A percentile compares a stretch with the other conserved stretches of the same genome.
phyloP scores from a whole-genome alignment of 1,140 invertebrate genomes.

The Papilio glaucus region DNA sequence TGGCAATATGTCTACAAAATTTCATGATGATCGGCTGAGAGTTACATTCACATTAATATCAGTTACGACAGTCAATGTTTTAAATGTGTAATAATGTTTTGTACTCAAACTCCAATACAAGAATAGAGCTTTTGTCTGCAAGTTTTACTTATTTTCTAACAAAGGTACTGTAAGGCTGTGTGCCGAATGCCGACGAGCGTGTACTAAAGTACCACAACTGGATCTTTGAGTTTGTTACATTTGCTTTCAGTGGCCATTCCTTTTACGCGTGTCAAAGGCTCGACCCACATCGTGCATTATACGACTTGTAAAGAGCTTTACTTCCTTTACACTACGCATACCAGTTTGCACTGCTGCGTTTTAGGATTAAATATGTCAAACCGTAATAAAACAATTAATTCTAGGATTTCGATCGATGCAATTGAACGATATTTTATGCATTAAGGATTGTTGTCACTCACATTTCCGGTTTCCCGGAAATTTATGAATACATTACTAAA shows the following conservation, averaged over 20 bases:
- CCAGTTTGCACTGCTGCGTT: not conserved
- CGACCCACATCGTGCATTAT: slow-evolving; percentile 15
- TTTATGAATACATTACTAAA: too few species aligned
- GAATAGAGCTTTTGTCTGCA: not conserved
- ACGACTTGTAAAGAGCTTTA: slow-evolving; percentile 18
- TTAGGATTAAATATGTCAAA: not conserved
- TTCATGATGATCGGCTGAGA: too few species aligned
- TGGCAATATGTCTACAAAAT: too few species aligned
- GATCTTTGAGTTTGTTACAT: slow-evolving; percentile 19
- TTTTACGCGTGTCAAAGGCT: slow-evolving; percentile 6
- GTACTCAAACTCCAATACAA: not conserved
- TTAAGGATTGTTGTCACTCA: too few species aligned
- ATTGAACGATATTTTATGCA: too few species aligned
- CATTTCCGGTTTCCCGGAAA: too few species aligned
- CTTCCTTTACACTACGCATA: not conserved
- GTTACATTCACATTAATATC: not conserved
- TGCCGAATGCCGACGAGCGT: not conserved
- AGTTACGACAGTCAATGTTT: not conserved
- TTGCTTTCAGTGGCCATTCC: slow-evolving; percentile 20
- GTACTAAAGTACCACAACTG: not conserved
- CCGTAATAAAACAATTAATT: too few species aligned
- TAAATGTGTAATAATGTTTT: not conserved
- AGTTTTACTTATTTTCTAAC: not conserved
- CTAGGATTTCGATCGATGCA: too few species aligned
- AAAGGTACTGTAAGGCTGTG: not conserved